These are phyloP conservation scores for Etheostoma perlongum DNA, from an alignment of 2,797 vertebrate species.

Conservation along the genomic window DNA sequence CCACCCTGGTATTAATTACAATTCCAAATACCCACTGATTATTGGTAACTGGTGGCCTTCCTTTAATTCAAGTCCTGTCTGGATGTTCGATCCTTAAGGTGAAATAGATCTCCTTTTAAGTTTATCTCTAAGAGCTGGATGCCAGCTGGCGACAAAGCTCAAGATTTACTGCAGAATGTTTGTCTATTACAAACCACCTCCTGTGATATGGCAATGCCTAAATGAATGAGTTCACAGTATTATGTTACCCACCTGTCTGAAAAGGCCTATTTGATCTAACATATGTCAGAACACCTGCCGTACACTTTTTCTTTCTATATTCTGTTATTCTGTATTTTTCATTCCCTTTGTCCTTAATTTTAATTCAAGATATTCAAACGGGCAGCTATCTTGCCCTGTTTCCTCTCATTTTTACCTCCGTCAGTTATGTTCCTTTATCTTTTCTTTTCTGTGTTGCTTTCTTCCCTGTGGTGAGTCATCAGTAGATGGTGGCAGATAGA, in stretches of 20 bases:
- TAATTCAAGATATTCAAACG: not conserved
- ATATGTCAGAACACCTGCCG: slow-evolving; percentile 12
- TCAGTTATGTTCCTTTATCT: slow-evolving; percentile 10
- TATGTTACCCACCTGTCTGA: slow-evolving; percentile 5
- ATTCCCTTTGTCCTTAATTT: not conserved
- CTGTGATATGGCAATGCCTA: not conserved
- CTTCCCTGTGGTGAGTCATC: slow-evolving; percentile 64
- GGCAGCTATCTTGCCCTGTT: not conserved
- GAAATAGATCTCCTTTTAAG: not conserved
- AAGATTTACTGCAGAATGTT: not conserved
- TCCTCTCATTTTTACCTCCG: slow-evolving; percentile 17
- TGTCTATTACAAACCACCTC: not conserved
- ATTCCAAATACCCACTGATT: slow-evolving; percentile 1
- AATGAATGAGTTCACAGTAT: slow-evolving; percentile 2
- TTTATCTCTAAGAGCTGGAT: not conserved
- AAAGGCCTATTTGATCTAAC: not conserved
- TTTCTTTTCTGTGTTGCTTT: slow-evolving; percentile 17
- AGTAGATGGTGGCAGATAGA: slow-evolving; percentile 64
- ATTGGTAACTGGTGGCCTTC: not conserved
- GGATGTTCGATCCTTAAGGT: not conserved
- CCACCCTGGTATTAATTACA: not conserved
- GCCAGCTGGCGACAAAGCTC: not conserved
- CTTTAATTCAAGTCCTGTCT: not conserved
- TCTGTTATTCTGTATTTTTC: not conserved
- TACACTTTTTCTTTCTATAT: not conserved